Percentiles rank a stretch among this genome's conserved stretches.
Conservation (phyloP, 2,113 vertebrate genomes). For the Dissostichus mawsoni region DNA sequence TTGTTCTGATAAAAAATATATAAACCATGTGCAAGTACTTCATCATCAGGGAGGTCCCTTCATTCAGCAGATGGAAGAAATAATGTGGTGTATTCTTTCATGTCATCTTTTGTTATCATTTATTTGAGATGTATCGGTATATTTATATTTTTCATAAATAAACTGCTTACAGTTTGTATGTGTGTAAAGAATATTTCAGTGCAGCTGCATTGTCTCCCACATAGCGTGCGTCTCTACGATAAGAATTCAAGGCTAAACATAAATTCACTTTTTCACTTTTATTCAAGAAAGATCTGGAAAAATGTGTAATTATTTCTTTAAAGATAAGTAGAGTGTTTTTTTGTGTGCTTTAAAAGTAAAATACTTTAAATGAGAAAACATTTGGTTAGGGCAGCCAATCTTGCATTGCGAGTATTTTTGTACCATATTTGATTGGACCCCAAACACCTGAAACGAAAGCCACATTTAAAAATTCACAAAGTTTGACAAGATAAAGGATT, state of each 20-base stretch:
- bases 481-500: too few species aligned
- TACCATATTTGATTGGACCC: background rate
- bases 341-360: background rate
- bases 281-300: background rate
- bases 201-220: background rate
- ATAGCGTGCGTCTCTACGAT: background rate
- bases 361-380: background rate
- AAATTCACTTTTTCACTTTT: background rate
- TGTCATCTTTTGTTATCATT: background rate
- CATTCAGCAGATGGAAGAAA: background rate
- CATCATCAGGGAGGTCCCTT: background rate
- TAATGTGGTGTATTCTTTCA: background rate
- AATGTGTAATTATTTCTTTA: background rate
- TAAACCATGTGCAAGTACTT: background rate
- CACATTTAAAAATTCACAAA: background rate
- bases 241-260: background rate
- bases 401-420: too few species aligned
- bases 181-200: background rate
- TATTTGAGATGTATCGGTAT: background rate
- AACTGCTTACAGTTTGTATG: too few species aligned
- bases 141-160: background rate
- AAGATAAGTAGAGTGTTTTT: background rate
- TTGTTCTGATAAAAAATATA: background rate
- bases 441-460: background rate
- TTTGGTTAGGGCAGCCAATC: background rate